phyloP scores from a whole-genome alignment of 2,888 invertebrate genomes.

The Cancer borealis region DNA sequence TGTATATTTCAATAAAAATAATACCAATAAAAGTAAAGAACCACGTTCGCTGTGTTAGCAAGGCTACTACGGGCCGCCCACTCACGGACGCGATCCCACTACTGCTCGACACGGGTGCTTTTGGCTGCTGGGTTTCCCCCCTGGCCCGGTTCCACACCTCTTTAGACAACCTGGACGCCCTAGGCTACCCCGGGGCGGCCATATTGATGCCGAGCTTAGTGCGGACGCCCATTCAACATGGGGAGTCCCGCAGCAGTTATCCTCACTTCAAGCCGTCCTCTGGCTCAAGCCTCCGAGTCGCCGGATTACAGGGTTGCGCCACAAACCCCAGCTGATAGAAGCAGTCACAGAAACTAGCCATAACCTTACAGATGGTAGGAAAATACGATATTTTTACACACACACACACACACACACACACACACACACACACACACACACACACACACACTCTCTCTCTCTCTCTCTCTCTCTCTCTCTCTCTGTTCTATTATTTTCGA shows the following conservation, averaged over 20 bases:
- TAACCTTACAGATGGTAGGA: no score
- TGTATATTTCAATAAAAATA: no score
- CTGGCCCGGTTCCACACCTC: conserved; percentile 99
- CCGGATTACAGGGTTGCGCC: conserved; percentile 67
- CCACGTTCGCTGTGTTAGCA: conserved; percentile 78
- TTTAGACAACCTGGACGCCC: conserved; percentile 87
- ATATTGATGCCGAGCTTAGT: conserved; percentile 75
- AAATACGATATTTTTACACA: no score
- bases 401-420: no score
- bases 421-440: no score
- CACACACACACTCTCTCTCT: no score
- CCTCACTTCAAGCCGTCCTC: conserved; percentile 66
- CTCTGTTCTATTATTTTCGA: no score
- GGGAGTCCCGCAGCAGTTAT: conserved; percentile 64
- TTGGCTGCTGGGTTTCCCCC: conserved; percentile 99
- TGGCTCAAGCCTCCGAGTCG: conserved; percentile 65
- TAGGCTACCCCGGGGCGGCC: conserved; percentile 68
- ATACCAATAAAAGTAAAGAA: background rate
- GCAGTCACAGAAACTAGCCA: background rate
- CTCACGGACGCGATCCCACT: conserved; percentile 99
- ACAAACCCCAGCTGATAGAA: conserved; percentile 54
- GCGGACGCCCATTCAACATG: conserved; percentile 71
- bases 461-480: no score
- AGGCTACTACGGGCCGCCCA: conserved; percentile 81
- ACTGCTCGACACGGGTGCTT: conserved; percentile 99